Evolutionary conservation across 2,888 invertebrate genomes (phyloP).

Genomic region (Mimumesa dahlbomi): DNA sequence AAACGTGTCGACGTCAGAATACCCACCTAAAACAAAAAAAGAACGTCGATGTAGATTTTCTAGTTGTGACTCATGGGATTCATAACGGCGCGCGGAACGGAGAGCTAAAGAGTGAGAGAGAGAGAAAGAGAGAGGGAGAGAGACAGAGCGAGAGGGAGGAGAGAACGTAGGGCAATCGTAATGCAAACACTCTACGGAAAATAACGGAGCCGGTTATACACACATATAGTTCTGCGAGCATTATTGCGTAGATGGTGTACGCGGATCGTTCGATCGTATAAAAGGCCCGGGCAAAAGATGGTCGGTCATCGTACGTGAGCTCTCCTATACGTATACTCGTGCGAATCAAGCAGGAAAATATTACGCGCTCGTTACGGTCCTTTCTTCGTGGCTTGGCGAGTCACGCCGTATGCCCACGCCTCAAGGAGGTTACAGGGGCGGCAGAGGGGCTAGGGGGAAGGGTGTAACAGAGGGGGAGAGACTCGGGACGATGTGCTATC

Average conservation of each 20-base stretch:
- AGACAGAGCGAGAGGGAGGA: slow-evolving; percentile 9
- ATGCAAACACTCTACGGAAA: slow-evolving; percentile 15
- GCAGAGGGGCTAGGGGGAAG: slow-evolving; percentile 15
- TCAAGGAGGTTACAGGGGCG: slow-evolving; percentile 56
- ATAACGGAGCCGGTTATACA: slow-evolving; percentile 18
- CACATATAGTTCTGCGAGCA: slow-evolving; percentile 1
- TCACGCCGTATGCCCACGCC: slow-evolving; percentile 71
- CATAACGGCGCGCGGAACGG: slow-evolving; percentile 11
- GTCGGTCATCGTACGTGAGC: slow-evolving; percentile 11
- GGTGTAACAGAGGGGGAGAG: slow-evolving; percentile 29
- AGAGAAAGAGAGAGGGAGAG: not conserved
- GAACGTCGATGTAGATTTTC: slow-evolving; percentile 14
- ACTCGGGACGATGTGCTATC: slow-evolving; percentile 68
- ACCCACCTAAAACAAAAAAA: not conserved
- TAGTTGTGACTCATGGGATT: slow-evolving; percentile 23
- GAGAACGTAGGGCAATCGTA: slow-evolving; percentile 6
- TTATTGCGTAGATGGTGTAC: not conserved
- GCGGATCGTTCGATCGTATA: not conserved
- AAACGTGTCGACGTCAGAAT: no score
- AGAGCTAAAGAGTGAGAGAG: not conserved
- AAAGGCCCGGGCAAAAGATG: slow-evolving; percentile 22
- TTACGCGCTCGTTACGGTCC: slow-evolving; percentile 56
- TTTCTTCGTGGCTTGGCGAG: slow-evolving; percentile 63
- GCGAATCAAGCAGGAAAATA: slow-evolving; percentile 58
- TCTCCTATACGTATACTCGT: slow-evolving; percentile 8